phyloP scores from a whole-genome alignment of 2,888 invertebrate genomes.

The Agrotis clavis region DNA sequence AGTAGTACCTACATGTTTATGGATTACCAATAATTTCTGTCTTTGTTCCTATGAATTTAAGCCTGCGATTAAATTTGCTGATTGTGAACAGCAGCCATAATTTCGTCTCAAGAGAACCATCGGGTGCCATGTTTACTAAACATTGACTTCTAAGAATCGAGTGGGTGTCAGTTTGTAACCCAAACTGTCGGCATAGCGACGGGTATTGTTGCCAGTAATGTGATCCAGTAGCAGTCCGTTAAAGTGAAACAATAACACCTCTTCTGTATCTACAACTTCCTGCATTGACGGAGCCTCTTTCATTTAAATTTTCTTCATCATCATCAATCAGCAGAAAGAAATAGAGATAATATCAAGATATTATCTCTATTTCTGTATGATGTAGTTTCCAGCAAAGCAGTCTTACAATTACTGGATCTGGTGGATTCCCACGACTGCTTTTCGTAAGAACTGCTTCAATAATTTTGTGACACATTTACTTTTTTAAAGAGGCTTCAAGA shows the following conservation, averaged over 20 bases:
- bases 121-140: constrained; percentile 77
- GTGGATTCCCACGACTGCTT: not conserved
- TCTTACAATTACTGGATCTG: not conserved
- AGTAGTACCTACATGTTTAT: not conserved
- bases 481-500: not conserved
- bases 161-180: constrained; percentile 65
- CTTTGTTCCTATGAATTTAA: constrained; percentile 11
- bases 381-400: not conserved
- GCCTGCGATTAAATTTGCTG: constrained; percentile 9
- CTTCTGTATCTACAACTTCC: not conserved
- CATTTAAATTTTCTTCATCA: not conserved
- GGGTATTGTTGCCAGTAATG: constrained; percentile 43
- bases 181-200: constrained; percentile 17
- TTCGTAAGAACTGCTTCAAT: not conserved
- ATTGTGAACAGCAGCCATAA: constrained; percentile 11
- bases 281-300: not conserved
- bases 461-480: not conserved
- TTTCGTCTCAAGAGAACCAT: constrained; percentile 20
- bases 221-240: constrained; percentile 35
- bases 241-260: constrained; percentile 11
- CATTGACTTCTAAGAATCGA: constrained; percentile 76
- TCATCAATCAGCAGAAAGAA: not conserved
- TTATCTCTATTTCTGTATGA: not conserved
- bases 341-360: not conserved
- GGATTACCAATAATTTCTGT: not conserved